Conservation (phyloP, 2,888 invertebrate species). For the Arenicola marina region DNA sequence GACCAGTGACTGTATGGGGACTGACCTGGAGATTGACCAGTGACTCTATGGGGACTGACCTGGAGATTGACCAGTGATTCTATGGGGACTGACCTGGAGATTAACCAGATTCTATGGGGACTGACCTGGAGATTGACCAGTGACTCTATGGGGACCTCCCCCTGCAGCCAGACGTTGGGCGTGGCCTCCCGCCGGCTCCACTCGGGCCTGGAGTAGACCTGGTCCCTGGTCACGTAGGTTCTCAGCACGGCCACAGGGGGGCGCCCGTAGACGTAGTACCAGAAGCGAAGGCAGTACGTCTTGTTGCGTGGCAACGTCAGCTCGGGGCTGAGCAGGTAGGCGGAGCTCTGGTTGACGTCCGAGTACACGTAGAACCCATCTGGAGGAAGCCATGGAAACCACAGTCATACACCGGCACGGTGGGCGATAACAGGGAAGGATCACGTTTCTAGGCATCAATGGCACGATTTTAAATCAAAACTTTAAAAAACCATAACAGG, state of each 20-base stretch:
- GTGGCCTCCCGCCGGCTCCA: slow-evolving; percentile 25
- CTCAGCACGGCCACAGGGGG: slow-evolving; percentile 22
- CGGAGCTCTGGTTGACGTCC: slow-evolving; percentile 24
- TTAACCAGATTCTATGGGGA: no score
- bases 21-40: no score
- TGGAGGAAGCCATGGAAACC: slow-evolving; percentile 16
- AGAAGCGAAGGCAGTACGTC: slow-evolving; percentile 33
- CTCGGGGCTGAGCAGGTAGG: slow-evolving; percentile 32
- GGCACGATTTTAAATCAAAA: no score
- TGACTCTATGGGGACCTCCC: slow-evolving; percentile 23
- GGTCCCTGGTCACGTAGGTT: slow-evolving; percentile 30
- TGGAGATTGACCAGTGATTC: no score
- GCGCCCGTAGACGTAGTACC: slow-evolving; percentile 33
- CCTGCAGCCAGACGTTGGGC: slow-evolving; percentile 27
- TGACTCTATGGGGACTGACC: no score
- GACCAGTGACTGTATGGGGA: no score
- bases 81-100: no score
- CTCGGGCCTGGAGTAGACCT: slow-evolving; percentile 31
- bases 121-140: slow-evolving; percentile 18
- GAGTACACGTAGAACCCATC: slow-evolving; percentile 37
- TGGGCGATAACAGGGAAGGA: background rate
- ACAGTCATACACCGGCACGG: background rate
- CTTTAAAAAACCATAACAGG: no score
- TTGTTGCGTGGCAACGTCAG: slow-evolving; percentile 17
- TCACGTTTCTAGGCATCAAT: background rate